Percentiles rank a stretch among this genome's conserved stretches.
phyloP scores from a whole-genome alignment of 2,113 vertebrate species.

The Hipposideros armiger region DNA sequence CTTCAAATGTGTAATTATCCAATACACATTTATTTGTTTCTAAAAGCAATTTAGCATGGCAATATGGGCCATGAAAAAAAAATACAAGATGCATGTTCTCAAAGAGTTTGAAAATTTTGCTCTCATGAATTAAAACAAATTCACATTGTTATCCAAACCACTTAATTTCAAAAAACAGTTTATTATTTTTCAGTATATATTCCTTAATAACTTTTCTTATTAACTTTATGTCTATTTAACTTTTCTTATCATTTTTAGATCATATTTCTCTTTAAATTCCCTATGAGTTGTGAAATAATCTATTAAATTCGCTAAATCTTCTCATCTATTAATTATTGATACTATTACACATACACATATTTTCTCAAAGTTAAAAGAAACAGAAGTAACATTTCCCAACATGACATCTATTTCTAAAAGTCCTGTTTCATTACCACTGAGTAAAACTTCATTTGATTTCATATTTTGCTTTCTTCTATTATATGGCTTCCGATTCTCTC shows the following conservation, averaged over 20 bases:
- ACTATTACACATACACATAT: background rate
- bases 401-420: background rate
- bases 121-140: background rate
- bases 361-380: conserved; percentile 14
- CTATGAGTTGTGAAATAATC: background rate
- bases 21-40: background rate
- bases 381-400: background rate
- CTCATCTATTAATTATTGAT: background rate
- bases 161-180: background rate
- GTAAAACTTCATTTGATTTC: background rate
- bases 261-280: background rate
- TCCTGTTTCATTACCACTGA: background rate
- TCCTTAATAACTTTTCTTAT: background rate
- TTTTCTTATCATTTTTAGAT: background rate
- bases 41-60: background rate
- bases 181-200: background rate
- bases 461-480: background rate
- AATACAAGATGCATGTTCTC: background rate
- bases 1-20: background rate
- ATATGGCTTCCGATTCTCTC: background rate
- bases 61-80: background rate
- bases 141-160: background rate
- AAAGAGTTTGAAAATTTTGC: background rate
- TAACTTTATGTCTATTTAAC: background rate
- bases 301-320: background rate